Base-by-base conservation (phyloP, 2,797 vertebrate species). In the Glyptemys insculpta region DNA sequence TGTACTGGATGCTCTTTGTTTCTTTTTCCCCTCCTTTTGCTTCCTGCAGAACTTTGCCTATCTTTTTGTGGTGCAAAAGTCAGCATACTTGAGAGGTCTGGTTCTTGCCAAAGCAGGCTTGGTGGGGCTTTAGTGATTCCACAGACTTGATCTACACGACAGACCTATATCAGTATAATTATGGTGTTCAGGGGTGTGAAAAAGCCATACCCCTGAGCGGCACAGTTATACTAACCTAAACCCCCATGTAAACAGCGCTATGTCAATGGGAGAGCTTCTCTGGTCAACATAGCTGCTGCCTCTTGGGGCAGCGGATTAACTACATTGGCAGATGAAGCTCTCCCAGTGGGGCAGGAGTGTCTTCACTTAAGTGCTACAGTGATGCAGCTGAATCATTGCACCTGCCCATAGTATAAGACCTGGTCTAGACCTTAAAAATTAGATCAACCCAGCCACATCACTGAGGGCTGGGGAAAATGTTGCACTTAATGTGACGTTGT, bases 81-180 rank as follows among this genome's bases (percentile, higher is more conserved):
- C 9, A 12, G 54, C 31, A 12, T 0, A 0, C 23, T 79, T 54
- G 50, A 79, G 44, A 54, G 78, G 6, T 15, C 0, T 0, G 0
- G 1, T 80, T 10, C 80, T 88, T 81, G 12, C 37, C 65, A 80
- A 10, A 50, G 15, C 15, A 52, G 81, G 57, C 16, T 3, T 52
- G 8, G 29, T 59, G 57, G 29, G n/a, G 34, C 12, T 92, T 74
- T 59, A 79, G 0, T 59, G 18, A 8, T 59, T 10, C 47, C 16
- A 47, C 21, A 50, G 27, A 56, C 29, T 10, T 8, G 9, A 19
- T 68, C 65, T 68, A 37, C 65, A 21, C n/a, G 8, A 34, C 31
- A 62, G 31, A 62, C 31, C 16, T 68, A 4, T 68, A 37, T 5
- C 18, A 19, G n/a, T 37, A 37, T 37, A 68, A 37, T 9, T 18